Percentiles rank a stretch among this genome's conserved stretches.
Conservation (phyloP, 1,140 invertebrate genomes). For the Leptinotarsa lineolata region DNA sequence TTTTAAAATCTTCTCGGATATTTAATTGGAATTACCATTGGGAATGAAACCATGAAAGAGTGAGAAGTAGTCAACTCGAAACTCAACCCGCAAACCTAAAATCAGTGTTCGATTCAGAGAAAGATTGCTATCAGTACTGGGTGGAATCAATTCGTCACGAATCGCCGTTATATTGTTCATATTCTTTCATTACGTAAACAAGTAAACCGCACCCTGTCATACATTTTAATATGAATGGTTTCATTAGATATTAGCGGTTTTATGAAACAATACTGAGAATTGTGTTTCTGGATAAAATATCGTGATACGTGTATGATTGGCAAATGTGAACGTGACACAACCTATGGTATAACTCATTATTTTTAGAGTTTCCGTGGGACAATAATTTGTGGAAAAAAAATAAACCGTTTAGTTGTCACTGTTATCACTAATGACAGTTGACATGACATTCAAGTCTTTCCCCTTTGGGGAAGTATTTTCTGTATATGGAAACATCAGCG, state of each 20-base stretch:
- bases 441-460: too few relatives aligned
- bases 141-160: conserved; percentile 1
- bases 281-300: background rate
- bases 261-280: conserved; percentile 6
- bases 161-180: background rate
- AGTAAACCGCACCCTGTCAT: conserved; percentile 2
- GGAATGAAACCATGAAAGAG: too few relatives aligned
- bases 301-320: background rate
- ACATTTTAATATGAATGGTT: background rate
- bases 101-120: background rate
- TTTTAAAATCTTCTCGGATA: too few relatives aligned
- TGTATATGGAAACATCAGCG: too few relatives aligned
- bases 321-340: background rate
- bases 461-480: too few relatives aligned
- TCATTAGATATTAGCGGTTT: background rate
- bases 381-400: too few relatives aligned
- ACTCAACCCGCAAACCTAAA: too few relatives aligned
- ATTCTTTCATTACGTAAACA: background rate
- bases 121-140: background rate
- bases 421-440: too few relatives aligned
- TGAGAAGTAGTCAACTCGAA: too few relatives aligned
- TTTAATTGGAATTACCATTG: too few relatives aligned
- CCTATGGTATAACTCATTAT: background rate
- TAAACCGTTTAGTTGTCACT: too few relatives aligned
- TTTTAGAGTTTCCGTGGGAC: too few relatives aligned